phyloP scores from a whole-genome alignment of 1,140 invertebrate species.

The Scaptodrosophila lebanonensis region DNA sequence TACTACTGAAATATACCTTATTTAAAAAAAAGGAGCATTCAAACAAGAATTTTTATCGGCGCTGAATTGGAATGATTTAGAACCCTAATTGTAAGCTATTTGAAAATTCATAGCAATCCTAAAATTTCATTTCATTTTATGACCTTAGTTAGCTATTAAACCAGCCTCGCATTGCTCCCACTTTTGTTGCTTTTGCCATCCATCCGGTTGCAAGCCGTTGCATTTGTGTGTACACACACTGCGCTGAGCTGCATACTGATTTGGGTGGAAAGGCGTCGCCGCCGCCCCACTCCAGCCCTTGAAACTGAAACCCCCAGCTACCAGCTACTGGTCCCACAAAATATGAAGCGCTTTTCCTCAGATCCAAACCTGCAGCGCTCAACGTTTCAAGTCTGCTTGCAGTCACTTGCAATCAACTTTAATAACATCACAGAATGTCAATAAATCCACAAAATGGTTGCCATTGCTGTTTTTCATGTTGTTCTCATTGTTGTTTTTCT shows the following conservation, averaged over 20 bases:
- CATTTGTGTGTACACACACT: conserved; percentile 12
- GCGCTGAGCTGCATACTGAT: conserved; percentile 28
- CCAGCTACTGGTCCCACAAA: conserved; percentile 2
- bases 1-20: too few relatives aligned
- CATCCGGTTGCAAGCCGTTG: conserved; percentile 14
- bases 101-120: too few relatives aligned
- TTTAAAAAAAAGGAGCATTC: too few relatives aligned
- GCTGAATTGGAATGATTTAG: too few relatives aligned
- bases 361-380: conserved; percentile 57
- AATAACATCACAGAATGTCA: conserved; percentile 76
- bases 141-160: too few relatives aligned
- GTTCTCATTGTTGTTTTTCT: conserved; percentile 16
- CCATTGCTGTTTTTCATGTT: conserved; percentile 22
- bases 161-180: too few relatives aligned
- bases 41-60: too few relatives aligned
- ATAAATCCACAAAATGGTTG: conserved; percentile 71
- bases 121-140: too few relatives aligned
- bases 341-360: conserved; percentile 50
- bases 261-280: background rate
- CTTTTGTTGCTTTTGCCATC: conserved; percentile 11
- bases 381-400: too few relatives aligned
- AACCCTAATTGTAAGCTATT: too few relatives aligned
- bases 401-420: conserved; percentile 74
- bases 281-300: too few relatives aligned
- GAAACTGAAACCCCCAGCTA: conserved; percentile 10